These are phyloP conservation scores for Thunnus maccoyii DNA, from an alignment of 2,113 vertebrate genomes.

Conservation along the genomic window DNA sequence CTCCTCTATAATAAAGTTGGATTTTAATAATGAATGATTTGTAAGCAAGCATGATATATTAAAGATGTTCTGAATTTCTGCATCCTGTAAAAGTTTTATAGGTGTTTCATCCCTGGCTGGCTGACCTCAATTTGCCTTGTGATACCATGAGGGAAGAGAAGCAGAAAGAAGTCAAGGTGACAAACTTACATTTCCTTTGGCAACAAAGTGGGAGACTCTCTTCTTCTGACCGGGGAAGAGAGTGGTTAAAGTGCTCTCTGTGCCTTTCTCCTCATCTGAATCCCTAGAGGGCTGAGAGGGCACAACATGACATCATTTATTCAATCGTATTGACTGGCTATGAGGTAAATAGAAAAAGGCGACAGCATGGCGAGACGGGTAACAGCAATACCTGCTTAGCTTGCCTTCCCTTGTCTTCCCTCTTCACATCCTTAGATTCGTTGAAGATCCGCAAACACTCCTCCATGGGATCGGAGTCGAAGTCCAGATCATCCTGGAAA, in stretches of 20 bases:
- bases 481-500: conserved; percentile 92
- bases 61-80: not conserved
- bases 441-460: conserved; percentile 98
- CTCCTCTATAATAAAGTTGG: not conserved
- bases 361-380: not conserved
- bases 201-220: conserved; percentile 93
- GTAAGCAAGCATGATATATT: not conserved
- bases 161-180: not conserved
- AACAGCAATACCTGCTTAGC: conserved; percentile 88
- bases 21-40: not conserved
- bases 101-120: not conserved
- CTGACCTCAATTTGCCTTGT: not conserved
- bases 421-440: conserved; percentile 94
- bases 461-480: conserved; percentile 95
- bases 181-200: conserved; percentile 89
- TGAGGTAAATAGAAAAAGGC: not conserved
- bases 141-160: not conserved
- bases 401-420: conserved; percentile 94
- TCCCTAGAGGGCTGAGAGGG: conserved; percentile 73
- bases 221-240: conserved; percentile 95
- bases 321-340: not conserved
- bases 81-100: not conserved
- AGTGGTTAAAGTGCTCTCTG: conserved; percentile 88
- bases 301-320: conserved; percentile 17
- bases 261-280: conserved; percentile 82